Conservation (phyloP, 2,113 vertebrate genomes). For the Physeter macrocephalus region DNA sequence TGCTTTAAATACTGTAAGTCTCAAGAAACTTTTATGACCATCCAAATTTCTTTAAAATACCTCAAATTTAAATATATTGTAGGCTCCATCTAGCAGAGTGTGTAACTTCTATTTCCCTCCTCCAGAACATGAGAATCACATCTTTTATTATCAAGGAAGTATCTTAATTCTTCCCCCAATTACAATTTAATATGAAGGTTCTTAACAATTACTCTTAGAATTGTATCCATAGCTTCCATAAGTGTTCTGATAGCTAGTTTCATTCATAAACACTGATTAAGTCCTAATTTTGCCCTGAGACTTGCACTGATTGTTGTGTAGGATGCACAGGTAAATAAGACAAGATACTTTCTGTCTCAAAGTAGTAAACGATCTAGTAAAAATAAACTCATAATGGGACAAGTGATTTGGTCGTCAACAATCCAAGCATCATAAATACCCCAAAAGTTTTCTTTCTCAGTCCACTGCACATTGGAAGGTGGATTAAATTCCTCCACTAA, state of each 20-base stretch:
- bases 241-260: neutral
- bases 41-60: neutral
- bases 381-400: neutral
- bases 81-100: neutral
- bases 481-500: neutral
- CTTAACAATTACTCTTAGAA: neutral
- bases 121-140: neutral
- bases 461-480: neutral
- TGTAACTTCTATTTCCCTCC: neutral
- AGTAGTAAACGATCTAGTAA: neutral
- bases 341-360: neutral
- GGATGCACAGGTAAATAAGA: neutral
- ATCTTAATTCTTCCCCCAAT: neutral
- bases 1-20: neutral
- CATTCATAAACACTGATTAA: neutral
- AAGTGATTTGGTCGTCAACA: neutral
- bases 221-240: neutral
- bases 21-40: neutral
- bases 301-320: neutral
- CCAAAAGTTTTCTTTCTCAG: neutral
- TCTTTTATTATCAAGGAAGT: neutral
- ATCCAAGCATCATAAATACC: neutral
- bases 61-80: neutral
- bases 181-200: neutral
- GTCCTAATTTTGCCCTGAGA: neutral